A percentile compares a stretch with the other conserved stretches of the same genome.
These are phyloP conservation scores for Chaenocephalus aceratus DNA, from an alignment of 2,113 vertebrate species.

Conservation along the genomic window DNA sequence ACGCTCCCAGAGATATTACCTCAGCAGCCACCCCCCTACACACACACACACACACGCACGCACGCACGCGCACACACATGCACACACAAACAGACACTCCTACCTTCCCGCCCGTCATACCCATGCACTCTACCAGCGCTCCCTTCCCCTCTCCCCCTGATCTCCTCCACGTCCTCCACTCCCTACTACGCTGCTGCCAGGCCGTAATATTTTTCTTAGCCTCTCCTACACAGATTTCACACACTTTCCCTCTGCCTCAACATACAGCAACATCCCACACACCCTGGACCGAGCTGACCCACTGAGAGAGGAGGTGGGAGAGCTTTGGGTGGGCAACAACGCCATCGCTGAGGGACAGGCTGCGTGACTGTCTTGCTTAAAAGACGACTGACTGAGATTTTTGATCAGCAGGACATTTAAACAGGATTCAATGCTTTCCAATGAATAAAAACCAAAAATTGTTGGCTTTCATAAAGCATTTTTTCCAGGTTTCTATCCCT, in stretches of 20 bases:
- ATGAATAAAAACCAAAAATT: constrained; percentile 1
- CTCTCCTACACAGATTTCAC: constrained; percentile 89
- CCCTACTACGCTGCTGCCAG: constrained; percentile 77
- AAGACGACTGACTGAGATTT: constrained; percentile 14
- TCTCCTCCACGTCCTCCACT: constrained; percentile 74
- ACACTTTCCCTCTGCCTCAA: constrained; percentile 79
- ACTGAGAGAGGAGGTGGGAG: constrained; percentile 79
- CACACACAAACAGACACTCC: constrained; percentile 60
- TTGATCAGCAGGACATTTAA: constrained; percentile 35
- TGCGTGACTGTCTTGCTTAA: constrained; percentile 41
- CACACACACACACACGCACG: constrained; percentile 47
- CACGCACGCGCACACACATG: constrained; percentile 52
- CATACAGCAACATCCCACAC: constrained; percentile 79
- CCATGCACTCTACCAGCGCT: constrained; percentile 46
- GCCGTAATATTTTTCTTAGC: constrained; percentile 84
- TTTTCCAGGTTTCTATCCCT: constrained; percentile 39
- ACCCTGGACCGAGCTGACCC: constrained; percentile 78
- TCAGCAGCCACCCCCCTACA: constrained; percentile 66
- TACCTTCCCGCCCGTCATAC: constrained; percentile 72
- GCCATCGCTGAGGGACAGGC: constrained; percentile 60
- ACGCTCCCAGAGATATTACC: constrained; percentile 74
- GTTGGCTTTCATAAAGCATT: constrained; percentile 12
- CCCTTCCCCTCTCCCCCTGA: constrained; percentile 60
- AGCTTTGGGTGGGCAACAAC: constrained; percentile 71
- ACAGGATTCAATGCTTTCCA: constrained; percentile 15